Evolutionary conservation across 2,888 invertebrate species (phyloP).

Genomic region (Mimas tiliae): DNA sequence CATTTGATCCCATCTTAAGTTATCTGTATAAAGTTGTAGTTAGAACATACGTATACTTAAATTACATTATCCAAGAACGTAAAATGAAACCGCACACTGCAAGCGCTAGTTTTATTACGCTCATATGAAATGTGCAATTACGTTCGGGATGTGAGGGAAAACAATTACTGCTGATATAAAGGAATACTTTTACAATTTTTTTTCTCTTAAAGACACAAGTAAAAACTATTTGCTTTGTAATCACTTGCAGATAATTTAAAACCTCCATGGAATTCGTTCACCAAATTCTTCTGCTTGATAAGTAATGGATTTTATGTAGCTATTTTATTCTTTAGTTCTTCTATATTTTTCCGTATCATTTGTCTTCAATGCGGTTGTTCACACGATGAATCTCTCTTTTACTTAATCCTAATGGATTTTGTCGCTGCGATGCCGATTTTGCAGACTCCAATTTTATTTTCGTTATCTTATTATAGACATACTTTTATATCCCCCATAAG

Average conservation of each 20-base stretch:
- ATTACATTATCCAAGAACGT: slow-evolving; percentile 8
- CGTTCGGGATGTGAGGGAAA: background rate
- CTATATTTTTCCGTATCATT: background rate
- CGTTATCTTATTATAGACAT: background rate
- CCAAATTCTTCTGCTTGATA: background rate
- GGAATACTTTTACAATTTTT: background rate
- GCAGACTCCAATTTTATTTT: slow-evolving; percentile 6
- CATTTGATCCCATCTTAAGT: background rate
- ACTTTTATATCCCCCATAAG: background rate
- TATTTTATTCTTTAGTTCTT: background rate
- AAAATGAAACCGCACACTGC: slow-evolving; percentile 16
- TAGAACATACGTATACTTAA: background rate
- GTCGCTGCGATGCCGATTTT: background rate
- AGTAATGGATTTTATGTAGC: background rate
- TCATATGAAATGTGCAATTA: slow-evolving; percentile 9
- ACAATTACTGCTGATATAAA: background rate
- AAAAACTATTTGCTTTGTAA: background rate
- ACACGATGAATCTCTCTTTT: slow-evolving; percentile 27
- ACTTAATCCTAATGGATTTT: slow-evolving; percentile 29
- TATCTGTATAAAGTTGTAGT: background rate
- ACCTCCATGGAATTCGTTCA: background rate
- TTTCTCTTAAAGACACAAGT: too few relatives aligned
- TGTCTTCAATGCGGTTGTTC: background rate
- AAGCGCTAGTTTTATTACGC: slow-evolving; percentile 9
- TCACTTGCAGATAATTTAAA: too few relatives aligned